A percentile compares a stretch with the other conserved stretches of the same genome.
These are phyloP conservation scores for Odobenus rosmarus DNA, from an alignment of 2,113 vertebrate genomes.

Conservation along the genomic window DNA sequence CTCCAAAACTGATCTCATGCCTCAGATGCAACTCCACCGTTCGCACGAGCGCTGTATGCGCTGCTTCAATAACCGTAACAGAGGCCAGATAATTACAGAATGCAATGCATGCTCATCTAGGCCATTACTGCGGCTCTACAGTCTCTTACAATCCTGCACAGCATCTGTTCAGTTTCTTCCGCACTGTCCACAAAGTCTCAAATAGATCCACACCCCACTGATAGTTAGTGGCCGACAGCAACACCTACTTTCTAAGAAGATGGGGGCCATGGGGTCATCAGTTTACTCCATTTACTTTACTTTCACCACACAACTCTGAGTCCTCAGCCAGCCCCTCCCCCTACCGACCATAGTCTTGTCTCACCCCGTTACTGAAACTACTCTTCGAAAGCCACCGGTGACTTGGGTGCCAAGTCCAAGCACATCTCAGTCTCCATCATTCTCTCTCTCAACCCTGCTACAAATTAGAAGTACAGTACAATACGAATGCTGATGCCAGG, in stretches of 20 bases:
- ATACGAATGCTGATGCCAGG: background rate
- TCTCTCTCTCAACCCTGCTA: background rate
- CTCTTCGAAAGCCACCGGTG: background rate
- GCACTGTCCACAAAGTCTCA: background rate
- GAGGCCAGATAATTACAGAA: slow-evolving; percentile 18
- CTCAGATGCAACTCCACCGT: background rate
- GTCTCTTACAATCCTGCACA: background rate
- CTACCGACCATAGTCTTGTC: background rate
- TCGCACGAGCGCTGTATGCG: background rate
- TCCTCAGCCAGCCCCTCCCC: background rate
- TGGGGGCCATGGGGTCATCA: background rate
- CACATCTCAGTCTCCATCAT: background rate
- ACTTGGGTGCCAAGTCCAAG: slow-evolving; percentile 21
- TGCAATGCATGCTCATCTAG: background rate
- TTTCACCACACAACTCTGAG: slow-evolving; percentile 7
- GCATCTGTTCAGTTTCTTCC: background rate
- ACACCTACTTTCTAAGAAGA: background rate
- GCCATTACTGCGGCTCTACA: background rate
- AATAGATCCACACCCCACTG: background rate
- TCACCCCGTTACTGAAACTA: background rate
- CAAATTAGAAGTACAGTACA: background rate
- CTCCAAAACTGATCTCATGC: background rate
- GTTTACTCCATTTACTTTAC: background rate
- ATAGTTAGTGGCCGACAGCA: background rate
- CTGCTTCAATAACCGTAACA: background rate